phyloP scores from a whole-genome alignment of 2,797 vertebrate genomes.

The Neomorphus geoffroyi region DNA sequence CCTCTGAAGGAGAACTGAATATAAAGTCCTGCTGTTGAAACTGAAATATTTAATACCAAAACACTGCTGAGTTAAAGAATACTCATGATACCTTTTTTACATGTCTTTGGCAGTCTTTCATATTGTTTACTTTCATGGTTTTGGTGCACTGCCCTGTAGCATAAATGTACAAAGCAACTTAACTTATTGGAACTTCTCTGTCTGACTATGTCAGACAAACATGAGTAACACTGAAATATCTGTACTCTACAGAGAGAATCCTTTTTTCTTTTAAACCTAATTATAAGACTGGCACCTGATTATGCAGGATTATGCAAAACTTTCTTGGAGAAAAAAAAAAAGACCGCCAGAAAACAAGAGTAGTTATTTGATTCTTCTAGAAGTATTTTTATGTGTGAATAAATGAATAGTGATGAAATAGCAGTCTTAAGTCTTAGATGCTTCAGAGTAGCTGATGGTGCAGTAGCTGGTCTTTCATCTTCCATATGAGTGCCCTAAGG shows the following conservation, averaged over 20 bases:
- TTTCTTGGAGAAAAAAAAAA: background rate
- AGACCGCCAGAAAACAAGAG: background rate
- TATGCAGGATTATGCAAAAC: background rate
- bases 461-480: background rate
- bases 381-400: background rate
- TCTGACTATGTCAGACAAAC: background rate
- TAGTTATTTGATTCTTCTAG: background rate
- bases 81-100: background rate
- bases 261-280: background rate
- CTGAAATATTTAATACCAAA: background rate
- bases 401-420: background rate
- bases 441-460: background rate
- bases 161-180: background rate
- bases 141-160: background rate
- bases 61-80: background rate
- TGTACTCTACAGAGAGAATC: background rate
- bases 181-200: rapidly evolving
- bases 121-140: background rate
- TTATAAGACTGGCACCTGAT: background rate
- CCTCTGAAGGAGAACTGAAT: background rate
- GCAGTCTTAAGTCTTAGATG: background rate
- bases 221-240: background rate
- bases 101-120: background rate
- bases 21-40: background rate
- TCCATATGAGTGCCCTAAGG: background rate